Evolutionary conservation across 2,888 invertebrate genomes (phyloP).

Genomic region (Fragum sueziense): DNA sequence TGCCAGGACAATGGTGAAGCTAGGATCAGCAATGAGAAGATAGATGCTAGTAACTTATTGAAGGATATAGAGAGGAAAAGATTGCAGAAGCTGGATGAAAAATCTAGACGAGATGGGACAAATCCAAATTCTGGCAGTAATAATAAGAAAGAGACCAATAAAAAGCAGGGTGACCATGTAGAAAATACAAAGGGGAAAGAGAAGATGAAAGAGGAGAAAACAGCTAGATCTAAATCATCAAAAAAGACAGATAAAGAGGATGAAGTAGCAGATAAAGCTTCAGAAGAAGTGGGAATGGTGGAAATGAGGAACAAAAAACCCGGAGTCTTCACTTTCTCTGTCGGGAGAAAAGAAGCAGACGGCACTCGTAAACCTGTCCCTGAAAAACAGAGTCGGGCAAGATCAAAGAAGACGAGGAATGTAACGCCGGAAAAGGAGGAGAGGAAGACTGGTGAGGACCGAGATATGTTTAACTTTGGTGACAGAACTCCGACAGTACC

Average conservation of each 20-base stretch:
- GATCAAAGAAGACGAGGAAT: constrained; percentile 65
- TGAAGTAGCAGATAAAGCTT: neutral
- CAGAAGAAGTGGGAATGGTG: constrained; percentile 22
- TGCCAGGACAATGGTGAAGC: neutral
- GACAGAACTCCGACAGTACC: constrained; percentile 57
- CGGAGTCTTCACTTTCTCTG: constrained; percentile 72
- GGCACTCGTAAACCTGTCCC: constrained; percentile 71
- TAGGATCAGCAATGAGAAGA: neutral
- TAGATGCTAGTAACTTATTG: neutral
- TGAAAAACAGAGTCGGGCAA: constrained; percentile 61
- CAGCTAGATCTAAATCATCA: neutral
- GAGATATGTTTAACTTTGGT: constrained; percentile 59
- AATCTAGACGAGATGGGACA: neutral
- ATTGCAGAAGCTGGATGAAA: neutral
- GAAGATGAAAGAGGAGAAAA: neutral
- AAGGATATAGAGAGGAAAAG: neutral
- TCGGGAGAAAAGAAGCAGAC: constrained; percentile 70
- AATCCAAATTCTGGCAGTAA: too few species aligned
- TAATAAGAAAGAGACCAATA: neutral
- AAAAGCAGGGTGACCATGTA: neutral
- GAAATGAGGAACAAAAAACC: constrained; percentile 64
- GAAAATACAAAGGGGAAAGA: neutral
- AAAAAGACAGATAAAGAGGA: neutral
- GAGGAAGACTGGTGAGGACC: constrained; percentile 42
- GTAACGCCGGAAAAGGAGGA: constrained; percentile 62